Evolutionary conservation across 2,888 invertebrate species (phyloP).

Genomic region (Amphiduros pacificus): DNA sequence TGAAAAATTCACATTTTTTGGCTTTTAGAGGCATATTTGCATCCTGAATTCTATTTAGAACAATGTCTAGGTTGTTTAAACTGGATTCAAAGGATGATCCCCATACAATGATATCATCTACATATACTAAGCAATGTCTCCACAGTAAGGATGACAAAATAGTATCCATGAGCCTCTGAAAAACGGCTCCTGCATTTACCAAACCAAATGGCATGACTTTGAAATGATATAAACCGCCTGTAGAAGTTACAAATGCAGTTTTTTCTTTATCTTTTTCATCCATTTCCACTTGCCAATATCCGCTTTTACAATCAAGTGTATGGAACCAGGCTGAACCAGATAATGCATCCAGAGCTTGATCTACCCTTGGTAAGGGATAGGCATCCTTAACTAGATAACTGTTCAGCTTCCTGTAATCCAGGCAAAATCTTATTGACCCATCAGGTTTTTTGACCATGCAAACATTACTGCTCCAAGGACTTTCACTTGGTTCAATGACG

Average conservation of each 20-base stretch:
- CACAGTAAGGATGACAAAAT: not conserved
- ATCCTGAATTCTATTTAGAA: not conserved
- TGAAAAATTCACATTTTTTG: not conserved
- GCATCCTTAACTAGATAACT: not conserved
- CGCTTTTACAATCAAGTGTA: not conserved
- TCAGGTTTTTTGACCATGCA: not conserved
- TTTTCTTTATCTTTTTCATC: not conserved
- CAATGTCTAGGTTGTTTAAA: not conserved
- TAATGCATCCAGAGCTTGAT: not conserved
- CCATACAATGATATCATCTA: not conserved
- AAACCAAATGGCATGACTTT: constrained; percentile 6
- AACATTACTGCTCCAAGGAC: not conserved
- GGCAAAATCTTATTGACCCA: not conserved
- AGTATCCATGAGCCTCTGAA: not conserved
- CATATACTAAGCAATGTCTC: not conserved
- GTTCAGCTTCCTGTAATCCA: not conserved
- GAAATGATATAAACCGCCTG: not conserved
- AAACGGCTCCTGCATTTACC: not conserved
- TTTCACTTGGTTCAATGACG: not conserved
- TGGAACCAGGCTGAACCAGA: not conserved
- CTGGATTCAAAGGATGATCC: not conserved
- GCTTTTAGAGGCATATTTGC: not conserved
- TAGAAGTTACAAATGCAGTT: not conserved
- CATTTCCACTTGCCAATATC: constrained; percentile 3
- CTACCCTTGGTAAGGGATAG: not conserved